phyloP scores from a whole-genome alignment of 2,797 vertebrate genomes.

The Chanos chanos region DNA sequence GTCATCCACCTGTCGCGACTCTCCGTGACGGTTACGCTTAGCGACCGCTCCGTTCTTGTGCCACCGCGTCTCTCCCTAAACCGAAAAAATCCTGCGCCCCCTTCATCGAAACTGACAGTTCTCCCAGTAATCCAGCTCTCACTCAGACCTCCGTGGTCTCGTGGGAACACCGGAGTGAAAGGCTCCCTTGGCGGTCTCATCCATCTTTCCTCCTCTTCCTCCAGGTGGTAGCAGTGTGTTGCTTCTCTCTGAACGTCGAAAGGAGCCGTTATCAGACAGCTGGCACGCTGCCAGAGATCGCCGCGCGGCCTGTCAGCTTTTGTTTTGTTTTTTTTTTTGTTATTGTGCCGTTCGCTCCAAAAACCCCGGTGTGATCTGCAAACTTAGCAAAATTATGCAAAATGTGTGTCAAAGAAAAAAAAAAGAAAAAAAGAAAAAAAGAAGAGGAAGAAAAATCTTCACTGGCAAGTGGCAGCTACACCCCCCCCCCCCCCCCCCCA shows the following conservation, averaged over 20 bases:
- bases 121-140: slow-evolving; percentile 33
- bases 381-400: no score
- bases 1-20: no score
- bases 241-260: slow-evolving; percentile 35
- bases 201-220: slow-evolving; percentile 32
- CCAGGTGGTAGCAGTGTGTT: slow-evolving; percentile 56
- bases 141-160: slow-evolving; percentile 31
- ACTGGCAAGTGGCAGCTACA: no score
- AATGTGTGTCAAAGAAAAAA: no score
- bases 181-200: slow-evolving; percentile 12
- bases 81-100: neutral
- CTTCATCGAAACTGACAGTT: slow-evolving; percentile 46
- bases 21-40: slow-evolving; percentile 9
- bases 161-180: slow-evolving; percentile 9
- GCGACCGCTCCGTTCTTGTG: neutral
- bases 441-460: no score
- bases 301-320: slow-evolving; percentile 47
- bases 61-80: slow-evolving; percentile 1
- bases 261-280: slow-evolving; percentile 56
- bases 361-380: no score
- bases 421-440: no score
- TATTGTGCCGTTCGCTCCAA: no score
- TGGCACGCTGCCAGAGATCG: slow-evolving; percentile 51
- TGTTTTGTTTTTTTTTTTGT: no score
- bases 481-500: no score